These are phyloP conservation scores for Taenaris catops DNA, from an alignment of 2,888 invertebrate species.

Conservation along the genomic window DNA sequence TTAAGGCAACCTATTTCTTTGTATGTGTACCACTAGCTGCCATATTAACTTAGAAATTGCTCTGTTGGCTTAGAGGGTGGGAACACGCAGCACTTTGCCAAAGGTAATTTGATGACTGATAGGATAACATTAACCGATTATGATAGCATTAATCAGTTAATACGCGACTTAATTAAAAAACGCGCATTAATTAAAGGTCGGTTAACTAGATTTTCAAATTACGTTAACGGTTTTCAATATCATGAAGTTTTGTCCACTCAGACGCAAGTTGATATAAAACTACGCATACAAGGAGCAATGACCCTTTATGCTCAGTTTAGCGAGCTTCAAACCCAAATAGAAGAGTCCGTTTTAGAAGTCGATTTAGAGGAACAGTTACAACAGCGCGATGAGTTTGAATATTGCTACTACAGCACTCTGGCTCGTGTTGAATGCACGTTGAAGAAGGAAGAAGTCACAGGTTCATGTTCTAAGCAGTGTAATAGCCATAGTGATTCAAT, in stretches of 20 bases:
- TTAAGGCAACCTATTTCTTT: too few relatives aligned
- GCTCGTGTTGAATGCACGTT: background rate
- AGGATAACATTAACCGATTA: background rate
- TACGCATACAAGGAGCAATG: conserved; percentile 1
- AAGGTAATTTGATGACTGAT: too few relatives aligned
- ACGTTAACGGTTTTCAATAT: background rate
- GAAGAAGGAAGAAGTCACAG: background rate
- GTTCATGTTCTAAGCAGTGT: too few relatives aligned
- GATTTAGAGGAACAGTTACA: conserved; percentile 2
- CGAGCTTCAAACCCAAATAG: conserved; percentile 1
- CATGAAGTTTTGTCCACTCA: background rate
- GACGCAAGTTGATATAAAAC: conserved; percentile 2
- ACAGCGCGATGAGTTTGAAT: conserved; percentile 6
- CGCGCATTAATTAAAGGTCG: conserved; percentile 7
- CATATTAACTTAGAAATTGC: too few relatives aligned
- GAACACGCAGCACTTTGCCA: too few relatives aligned
- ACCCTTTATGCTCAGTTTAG: conserved; percentile 3
- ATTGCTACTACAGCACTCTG: background rate
- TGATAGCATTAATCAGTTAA: background rate
- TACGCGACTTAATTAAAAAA: conserved; percentile 8
- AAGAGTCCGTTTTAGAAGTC: background rate
- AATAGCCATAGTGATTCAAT: too few relatives aligned
- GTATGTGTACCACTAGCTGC: too few relatives aligned
- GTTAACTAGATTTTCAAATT: conserved; percentile 4
- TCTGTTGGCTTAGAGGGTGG: too few relatives aligned